Evolutionary conservation across 2,888 invertebrate species (phyloP).

Genomic region (Dermolepida albohirtum): DNA sequence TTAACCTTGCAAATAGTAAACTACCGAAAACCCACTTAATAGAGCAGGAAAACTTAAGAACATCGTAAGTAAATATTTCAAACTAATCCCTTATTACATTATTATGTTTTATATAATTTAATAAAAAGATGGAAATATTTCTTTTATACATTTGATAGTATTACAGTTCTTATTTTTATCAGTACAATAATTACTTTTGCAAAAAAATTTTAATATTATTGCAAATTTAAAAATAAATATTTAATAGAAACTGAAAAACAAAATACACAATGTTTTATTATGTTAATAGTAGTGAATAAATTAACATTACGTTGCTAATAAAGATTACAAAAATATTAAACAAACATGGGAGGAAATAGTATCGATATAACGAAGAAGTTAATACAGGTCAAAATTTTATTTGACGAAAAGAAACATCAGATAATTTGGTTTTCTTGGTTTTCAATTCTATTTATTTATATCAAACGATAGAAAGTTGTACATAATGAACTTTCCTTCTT

Average conservation of each 20-base stretch:
- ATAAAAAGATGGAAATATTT: neutral
- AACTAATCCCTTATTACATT: too few relatives aligned
- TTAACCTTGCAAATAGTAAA: conserved; percentile 52
- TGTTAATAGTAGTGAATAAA: neutral
- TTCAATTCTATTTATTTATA: conserved; percentile 10
- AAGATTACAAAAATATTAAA: conserved; percentile 1
- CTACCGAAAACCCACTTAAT: conserved; percentile 27
- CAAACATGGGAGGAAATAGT: neutral
- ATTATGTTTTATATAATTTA: too few relatives aligned
- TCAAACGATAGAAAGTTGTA: conserved; percentile 29
- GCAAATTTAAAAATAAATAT: conserved; percentile 1
- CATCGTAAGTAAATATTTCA: too few relatives aligned
- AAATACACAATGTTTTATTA: neutral
- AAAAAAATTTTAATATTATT: too few relatives aligned
- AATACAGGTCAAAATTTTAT: neutral
- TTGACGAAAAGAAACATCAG: neutral
- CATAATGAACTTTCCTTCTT: conserved; percentile 29
- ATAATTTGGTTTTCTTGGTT: neutral
- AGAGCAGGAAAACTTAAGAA: neutral
- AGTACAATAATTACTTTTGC: too few relatives aligned
- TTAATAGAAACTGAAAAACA: neutral
- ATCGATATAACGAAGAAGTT: neutral
- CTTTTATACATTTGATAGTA: neutral
- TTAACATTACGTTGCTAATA: conserved; percentile 6
- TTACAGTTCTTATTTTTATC: too few relatives aligned